Conservation (phyloP, 2,113 vertebrate species). For the Rhombomys opimus region DNA sequence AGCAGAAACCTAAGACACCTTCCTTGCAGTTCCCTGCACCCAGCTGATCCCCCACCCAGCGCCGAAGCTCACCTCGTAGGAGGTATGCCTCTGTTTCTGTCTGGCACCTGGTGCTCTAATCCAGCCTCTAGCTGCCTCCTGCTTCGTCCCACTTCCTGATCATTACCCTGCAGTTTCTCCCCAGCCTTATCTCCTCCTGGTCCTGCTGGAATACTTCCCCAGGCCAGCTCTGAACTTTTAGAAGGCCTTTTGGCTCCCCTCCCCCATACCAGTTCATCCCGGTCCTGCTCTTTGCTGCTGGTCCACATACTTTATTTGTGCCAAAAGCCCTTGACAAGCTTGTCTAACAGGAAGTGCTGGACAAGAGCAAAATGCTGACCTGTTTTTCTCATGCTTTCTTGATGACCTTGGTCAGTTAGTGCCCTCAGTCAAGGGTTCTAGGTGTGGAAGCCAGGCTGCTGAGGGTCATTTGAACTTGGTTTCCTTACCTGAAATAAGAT, state of each 20-base stretch:
- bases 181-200: not conserved
- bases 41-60: too few species aligned
- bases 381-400: not conserved
- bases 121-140: too few species aligned
- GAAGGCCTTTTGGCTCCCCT: not conserved
- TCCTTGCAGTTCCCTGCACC: not conserved
- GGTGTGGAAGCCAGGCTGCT: not conserved
- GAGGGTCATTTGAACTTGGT: rapidly evolving
- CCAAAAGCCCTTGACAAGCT: not conserved
- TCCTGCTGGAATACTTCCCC: not conserved
- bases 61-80: not conserved
- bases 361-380: not conserved
- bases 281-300: not conserved
- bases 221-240: not conserved
- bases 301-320: not conserved
- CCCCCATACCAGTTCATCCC: rapidly evolving
- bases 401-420: not conserved
- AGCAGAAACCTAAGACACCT: not conserved
- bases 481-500: not conserved
- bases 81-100: rapidly evolving
- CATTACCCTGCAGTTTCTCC: not conserved
- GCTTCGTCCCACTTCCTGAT: not conserved
- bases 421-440: not conserved
- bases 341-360: not conserved
- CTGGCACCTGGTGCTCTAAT: not conserved